A percentile compares a stretch with the other conserved stretches of the same genome.
phyloP scores from a whole-genome alignment of 2,797 vertebrate species.

The Sylvia borin region DNA sequence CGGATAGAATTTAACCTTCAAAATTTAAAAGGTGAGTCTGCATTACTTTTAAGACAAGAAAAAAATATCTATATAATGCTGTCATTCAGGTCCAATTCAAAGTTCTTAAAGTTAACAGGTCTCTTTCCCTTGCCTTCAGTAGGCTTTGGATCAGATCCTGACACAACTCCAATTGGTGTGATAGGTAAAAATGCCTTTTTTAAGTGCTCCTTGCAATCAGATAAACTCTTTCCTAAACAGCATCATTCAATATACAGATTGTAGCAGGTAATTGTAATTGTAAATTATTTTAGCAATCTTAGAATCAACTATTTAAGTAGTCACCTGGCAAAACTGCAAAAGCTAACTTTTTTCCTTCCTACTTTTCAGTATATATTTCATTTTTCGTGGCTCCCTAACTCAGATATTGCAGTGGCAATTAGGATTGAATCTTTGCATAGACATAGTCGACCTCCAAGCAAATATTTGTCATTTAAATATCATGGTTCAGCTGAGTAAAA shows the following conservation, averaged over 20 bases:
- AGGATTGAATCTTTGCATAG: slow-evolving; percentile 66
- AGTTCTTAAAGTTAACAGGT: slow-evolving; percentile 26
- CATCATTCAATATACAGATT: slow-evolving; percentile 67
- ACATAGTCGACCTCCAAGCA: slow-evolving; percentile 56
- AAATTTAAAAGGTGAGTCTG: slow-evolving; percentile 43
- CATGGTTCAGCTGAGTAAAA: slow-evolving; percentile 33
- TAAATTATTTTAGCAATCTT: slow-evolving; percentile 64
- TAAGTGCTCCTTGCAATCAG: slow-evolving; percentile 69
- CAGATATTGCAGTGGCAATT: slow-evolving; percentile 44
- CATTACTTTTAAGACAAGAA: background rate
- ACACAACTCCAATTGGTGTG: slow-evolving; percentile 17
- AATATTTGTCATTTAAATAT: slow-evolving; percentile 73
- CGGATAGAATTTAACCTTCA: slow-evolving; percentile 48
- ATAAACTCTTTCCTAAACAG: slow-evolving; percentile 53
- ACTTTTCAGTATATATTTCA: slow-evolving; percentile 28
- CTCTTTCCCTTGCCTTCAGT: background rate
- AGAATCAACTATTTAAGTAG: slow-evolving; percentile 38
- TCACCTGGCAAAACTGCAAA: slow-evolving; percentile 30
- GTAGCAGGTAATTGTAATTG: slow-evolving; percentile 60
- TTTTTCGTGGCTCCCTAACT: slow-evolving; percentile 45
- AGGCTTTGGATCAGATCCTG: slow-evolving; percentile 38
- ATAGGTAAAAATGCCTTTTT: slow-evolving; percentile 51
- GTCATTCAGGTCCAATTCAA: background rate
- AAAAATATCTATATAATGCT: slow-evolving; percentile 20
- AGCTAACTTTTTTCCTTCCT: background rate